Conservation (phyloP, 37 sponge, comb jelly and placozoan species). For the Agelas oroides region DNA sequence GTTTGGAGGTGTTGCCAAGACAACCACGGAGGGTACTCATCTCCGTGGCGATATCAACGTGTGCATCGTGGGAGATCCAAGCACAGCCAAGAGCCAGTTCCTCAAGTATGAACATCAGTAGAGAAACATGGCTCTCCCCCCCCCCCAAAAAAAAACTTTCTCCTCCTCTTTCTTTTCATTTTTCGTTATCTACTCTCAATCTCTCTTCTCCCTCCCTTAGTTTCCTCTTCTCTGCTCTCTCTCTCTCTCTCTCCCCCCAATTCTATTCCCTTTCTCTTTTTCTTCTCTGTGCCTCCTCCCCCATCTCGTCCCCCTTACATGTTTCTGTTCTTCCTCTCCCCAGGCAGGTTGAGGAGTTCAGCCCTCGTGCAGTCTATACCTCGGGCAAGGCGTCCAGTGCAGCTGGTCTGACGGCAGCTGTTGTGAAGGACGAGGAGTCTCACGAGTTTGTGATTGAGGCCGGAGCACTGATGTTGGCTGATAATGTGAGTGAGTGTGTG, state of each 20-base stretch:
- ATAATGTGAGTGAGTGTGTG: constrained; percentile 94
- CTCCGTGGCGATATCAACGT: constrained; percentile 99
- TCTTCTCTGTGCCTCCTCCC: too few relatives aligned
- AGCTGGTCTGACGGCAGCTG: constrained; percentile 99
- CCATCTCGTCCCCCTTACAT: too few relatives aligned
- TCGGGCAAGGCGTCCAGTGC: constrained; percentile 97
- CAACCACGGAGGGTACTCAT: constrained; percentile 91
- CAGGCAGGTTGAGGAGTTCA: constrained; percentile 96
- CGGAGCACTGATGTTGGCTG: constrained; percentile 99
- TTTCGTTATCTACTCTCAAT: too few relatives aligned
- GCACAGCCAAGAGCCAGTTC: constrained; percentile 98
- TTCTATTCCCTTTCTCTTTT: too few relatives aligned
- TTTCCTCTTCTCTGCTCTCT: too few relatives aligned
- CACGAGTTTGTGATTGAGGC: constrained; percentile 99
- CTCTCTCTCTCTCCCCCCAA: too few relatives aligned
- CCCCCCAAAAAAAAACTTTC: not conserved
- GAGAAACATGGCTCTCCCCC: not conserved
- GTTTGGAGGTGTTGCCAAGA: constrained; percentile 98
- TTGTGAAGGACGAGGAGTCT: constrained; percentile 97
- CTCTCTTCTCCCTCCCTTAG: too few relatives aligned
- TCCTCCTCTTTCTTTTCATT: not conserved
- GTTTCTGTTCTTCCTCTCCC: not conserved
- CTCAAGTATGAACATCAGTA: constrained; percentile 82
- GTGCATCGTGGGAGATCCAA: constrained; percentile 99
- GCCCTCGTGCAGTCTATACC: constrained; percentile 97